Conservation (phyloP, 2,797 vertebrate genomes). For the Simalia tracyae region DNA sequence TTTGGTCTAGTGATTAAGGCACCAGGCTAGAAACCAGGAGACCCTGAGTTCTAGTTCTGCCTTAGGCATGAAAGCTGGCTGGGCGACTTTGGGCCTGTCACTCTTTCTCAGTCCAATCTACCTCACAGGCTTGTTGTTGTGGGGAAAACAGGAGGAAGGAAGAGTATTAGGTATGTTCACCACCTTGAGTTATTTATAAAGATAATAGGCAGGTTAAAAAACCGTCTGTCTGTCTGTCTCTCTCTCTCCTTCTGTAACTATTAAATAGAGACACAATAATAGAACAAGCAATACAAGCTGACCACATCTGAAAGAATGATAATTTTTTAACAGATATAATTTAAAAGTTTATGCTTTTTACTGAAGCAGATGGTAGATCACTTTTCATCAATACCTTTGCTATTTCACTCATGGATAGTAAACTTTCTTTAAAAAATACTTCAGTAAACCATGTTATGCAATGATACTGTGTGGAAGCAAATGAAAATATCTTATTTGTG, state of each 20-base stretch:
- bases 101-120: no score
- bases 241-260: not conserved
- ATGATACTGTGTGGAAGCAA: not conserved
- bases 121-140: no score
- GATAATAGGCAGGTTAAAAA: no score
- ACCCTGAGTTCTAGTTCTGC: no score
- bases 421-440: slow-evolving; percentile 37
- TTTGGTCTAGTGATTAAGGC: no score
- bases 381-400: slow-evolving; percentile 20
- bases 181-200: no score
- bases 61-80: no score
- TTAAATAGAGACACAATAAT: slow-evolving; percentile 15
- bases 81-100: no score
- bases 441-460: slow-evolving; percentile 30
- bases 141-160: no score
- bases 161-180: no score
- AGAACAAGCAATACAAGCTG: not conserved
- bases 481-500: not conserved
- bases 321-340: not conserved
- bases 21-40: no score
- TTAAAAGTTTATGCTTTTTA: slow-evolving; percentile 23
- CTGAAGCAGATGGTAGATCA: not conserved
- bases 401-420: not conserved
- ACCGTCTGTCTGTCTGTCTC: no score
- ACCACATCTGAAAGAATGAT: slow-evolving; percentile 6